A percentile compares a stretch with the other conserved stretches of the same genome.
phyloP scores from a whole-genome alignment of 2,797 vertebrate species.

The Leptoclinus maculatus region DNA sequence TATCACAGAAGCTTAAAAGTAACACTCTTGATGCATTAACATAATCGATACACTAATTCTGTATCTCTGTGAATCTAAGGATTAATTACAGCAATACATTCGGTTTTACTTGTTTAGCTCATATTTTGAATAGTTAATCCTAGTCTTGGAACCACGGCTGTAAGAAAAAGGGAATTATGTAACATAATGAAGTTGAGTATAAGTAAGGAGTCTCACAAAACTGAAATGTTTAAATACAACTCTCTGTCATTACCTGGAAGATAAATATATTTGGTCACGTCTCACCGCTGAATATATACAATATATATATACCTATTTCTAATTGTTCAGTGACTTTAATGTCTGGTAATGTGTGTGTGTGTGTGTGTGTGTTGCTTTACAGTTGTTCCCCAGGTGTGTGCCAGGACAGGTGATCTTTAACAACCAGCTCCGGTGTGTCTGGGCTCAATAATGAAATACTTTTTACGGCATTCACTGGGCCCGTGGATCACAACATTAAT shows the following conservation, averaged over 20 bases:
- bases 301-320: neutral
- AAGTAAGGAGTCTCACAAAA: neutral
- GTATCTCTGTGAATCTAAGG: neutral
- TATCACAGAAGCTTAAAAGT: neutral
- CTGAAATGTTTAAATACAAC: neutral
- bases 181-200: neutral
- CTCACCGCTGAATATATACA: neutral
- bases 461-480: conserved; percentile 26
- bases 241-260: neutral
- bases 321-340: neutral
- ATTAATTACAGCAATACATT: neutral
- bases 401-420: conserved; percentile 44
- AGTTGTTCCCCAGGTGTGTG: conserved; percentile 37
- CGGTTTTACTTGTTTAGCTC: neutral
- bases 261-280: neutral
- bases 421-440: conserved; percentile 23
- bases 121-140: neutral
- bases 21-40: neutral
- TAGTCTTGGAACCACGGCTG: neutral
- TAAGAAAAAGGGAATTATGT: neutral
- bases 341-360: neutral
- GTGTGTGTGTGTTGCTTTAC: neutral
- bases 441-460: conserved; percentile 25
- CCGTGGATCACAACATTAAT: conserved; percentile 39
- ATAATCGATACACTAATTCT: neutral